Conservation (phyloP, 1,140 invertebrate genomes). For the Ips nitidus region DNA sequence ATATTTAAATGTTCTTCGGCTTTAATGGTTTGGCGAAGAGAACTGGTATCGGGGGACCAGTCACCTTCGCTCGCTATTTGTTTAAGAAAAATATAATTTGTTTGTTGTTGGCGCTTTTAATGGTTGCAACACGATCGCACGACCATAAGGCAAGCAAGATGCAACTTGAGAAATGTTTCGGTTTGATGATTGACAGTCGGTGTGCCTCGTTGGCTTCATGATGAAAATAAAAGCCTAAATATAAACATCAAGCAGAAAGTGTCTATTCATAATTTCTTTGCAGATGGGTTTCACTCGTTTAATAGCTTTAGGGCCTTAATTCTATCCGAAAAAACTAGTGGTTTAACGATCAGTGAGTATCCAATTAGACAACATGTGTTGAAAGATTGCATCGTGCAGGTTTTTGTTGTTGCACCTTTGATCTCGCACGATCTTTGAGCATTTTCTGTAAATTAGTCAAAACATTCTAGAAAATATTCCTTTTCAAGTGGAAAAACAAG, state of each 20-base stretch:
- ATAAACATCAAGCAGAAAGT: background rate
- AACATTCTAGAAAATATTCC: too few relatives aligned
- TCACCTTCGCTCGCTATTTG: slow-evolving; percentile 18
- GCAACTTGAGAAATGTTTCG: slow-evolving; percentile 8
- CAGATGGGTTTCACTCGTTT: too few relatives aligned
- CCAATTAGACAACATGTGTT: too few relatives aligned
- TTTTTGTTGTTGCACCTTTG: too few relatives aligned
- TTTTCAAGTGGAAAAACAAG: too few relatives aligned
- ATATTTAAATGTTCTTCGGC: slow-evolving; percentile 19
- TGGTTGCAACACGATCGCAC: background rate
- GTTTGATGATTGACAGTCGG: slow-evolving; percentile 12
- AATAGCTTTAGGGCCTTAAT: too few relatives aligned
- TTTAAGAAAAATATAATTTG: slow-evolving; percentile 17
- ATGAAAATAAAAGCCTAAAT: slow-evolving; percentile 5
- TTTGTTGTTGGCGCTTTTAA: background rate
- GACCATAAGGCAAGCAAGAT: background rate
- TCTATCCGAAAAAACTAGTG: too few relatives aligned
- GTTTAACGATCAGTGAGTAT: too few relatives aligned
- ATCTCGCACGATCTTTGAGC: too few relatives aligned
- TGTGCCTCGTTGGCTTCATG: slow-evolving; percentile 1
- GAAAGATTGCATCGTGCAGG: too few relatives aligned
- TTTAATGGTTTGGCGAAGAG: background rate
- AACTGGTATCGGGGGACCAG: slow-evolving; percentile 17
- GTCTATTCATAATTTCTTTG: too few relatives aligned
- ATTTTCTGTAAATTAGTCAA: too few relatives aligned